Evolutionary conservation across 2,113 vertebrate genomes (phyloP).

Genomic region (Poeciliopsis occidentalis): DNA sequence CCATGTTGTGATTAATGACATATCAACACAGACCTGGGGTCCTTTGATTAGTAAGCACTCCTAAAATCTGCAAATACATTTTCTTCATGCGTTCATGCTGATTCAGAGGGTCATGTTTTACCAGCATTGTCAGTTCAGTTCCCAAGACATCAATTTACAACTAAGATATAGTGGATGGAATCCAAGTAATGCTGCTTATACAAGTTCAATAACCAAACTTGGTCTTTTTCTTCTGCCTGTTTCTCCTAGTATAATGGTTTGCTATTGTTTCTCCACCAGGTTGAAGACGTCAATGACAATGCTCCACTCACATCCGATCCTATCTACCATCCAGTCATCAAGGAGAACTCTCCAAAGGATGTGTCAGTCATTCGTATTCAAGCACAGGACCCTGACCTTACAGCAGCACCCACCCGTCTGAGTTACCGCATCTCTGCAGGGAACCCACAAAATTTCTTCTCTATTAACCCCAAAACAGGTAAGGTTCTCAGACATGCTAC

Average conservation of each 20-base stretch:
- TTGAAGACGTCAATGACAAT: slow-evolving; percentile 96
- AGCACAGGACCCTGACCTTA: slow-evolving; percentile 92
- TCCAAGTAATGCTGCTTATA: background rate
- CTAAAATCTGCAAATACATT: slow-evolving; percentile 20
- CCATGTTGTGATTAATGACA: slow-evolving; percentile 59
- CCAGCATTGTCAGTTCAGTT: slow-evolving; percentile 1
- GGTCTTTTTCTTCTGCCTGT: background rate
- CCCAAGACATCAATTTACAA: background rate
- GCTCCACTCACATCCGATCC: slow-evolving; percentile 94
- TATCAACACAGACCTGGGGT: slow-evolving; percentile 18
- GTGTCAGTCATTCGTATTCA: slow-evolving; percentile 93
- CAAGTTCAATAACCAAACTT: background rate
- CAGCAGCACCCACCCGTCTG: slow-evolving; percentile 82
- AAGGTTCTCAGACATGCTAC: slow-evolving; percentile 32
- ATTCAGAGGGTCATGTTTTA: slow-evolving; percentile 23
- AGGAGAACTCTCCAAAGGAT: slow-evolving; percentile 96
- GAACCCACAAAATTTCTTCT: slow-evolving; percentile 98
- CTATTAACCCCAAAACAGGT: slow-evolving; percentile 95
- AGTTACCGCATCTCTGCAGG: slow-evolving; percentile 93
- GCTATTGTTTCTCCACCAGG: slow-evolving; percentile 49
- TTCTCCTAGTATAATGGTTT: background rate
- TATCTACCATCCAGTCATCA: slow-evolving; percentile 89
- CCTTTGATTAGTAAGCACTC: slow-evolving; percentile 39
- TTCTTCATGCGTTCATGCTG: background rate
- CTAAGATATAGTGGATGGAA: background rate